A percentile compares a stretch with the other conserved stretches of the same genome.
phyloP scores from a whole-genome alignment of 2,113 vertebrate genomes.

The Chloebia gouldiae region DNA sequence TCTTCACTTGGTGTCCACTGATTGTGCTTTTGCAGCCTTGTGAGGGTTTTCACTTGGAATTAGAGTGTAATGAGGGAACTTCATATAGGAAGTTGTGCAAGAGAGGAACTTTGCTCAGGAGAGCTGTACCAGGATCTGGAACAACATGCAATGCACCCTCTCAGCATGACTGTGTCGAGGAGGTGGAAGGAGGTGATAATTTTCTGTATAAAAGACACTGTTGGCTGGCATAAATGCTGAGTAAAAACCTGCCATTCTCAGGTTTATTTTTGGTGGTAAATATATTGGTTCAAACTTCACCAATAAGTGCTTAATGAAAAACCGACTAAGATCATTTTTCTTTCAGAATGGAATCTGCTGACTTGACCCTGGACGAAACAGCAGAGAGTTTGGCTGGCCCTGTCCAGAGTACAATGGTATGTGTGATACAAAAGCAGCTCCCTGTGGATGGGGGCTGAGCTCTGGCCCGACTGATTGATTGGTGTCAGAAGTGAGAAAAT shows the following conservation, averaged over 20 bases:
- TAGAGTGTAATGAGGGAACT: background rate
- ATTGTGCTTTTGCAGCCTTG: background rate
- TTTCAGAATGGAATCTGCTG: constrained; percentile 66
- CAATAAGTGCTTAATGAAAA: background rate
- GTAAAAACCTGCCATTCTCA: background rate
- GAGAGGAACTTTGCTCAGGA: accelerated
- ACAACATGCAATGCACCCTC: accelerated
- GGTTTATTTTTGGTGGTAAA: background rate
- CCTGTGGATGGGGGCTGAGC: accelerated
- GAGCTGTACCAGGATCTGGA: background rate
- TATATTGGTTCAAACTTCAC: background rate
- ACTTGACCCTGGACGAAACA: constrained; percentile 31
- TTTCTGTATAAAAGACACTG: background rate
- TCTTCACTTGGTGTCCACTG: background rate
- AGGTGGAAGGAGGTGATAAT: accelerated
- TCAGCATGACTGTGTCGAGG: accelerated
- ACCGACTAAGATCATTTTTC: background rate
- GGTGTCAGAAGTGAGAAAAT: background rate
- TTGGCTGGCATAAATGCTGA: background rate
- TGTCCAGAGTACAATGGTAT: background rate
- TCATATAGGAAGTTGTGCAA: background rate
- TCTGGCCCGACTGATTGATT: background rate
- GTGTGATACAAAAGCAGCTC: background rate
- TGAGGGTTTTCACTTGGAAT: background rate
- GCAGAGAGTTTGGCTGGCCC: accelerated